Conservation (phyloP, 2,888 invertebrate genomes). For the Cataglyphis cursor region DNA sequence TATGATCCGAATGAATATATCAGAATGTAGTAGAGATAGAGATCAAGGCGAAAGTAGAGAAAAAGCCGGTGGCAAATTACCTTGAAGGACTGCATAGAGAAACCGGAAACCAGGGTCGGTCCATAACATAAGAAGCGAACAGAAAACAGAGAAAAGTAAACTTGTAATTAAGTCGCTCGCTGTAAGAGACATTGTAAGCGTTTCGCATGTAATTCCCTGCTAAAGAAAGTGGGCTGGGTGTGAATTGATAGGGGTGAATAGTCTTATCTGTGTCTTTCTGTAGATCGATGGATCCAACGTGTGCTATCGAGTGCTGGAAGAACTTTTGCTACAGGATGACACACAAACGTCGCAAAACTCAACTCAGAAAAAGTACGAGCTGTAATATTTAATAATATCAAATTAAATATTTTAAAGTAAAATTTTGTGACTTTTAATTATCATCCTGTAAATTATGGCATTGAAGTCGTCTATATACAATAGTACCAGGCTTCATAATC, state of each 20-base stretch:
- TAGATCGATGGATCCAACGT: slow-evolving; percentile 70
- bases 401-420: neutral
- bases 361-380: neutral
- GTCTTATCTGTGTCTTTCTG: slow-evolving; percentile 69
- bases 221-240: slow-evolving; percentile 46
- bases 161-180: slow-evolving; percentile 82
- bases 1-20: slow-evolving; percentile 36
- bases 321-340: slow-evolving; percentile 65
- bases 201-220: slow-evolving; percentile 45
- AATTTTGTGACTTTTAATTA: neutral
- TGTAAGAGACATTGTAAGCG: slow-evolving; percentile 74
- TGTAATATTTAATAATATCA: neutral
- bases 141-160: slow-evolving; percentile 85
- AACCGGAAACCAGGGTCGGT: slow-evolving; percentile 85
- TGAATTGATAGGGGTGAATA: slow-evolving; percentile 29
- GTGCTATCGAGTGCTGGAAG: slow-evolving; percentile 74
- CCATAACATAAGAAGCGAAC: slow-evolving; percentile 86
- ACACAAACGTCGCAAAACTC: slow-evolving; percentile 15
- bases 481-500: slow-evolving; percentile 5
- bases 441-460: slow-evolving; percentile 35
- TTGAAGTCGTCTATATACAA: slow-evolving; percentile 45
- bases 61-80: slow-evolving; percentile 83
- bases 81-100: slow-evolving; percentile 86
- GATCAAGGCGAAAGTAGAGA: slow-evolving; percentile 64
- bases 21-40: slow-evolving; percentile 38